Conservation (phyloP, 1,140 invertebrate genomes). For the Tetramorium simillimum region DNA sequence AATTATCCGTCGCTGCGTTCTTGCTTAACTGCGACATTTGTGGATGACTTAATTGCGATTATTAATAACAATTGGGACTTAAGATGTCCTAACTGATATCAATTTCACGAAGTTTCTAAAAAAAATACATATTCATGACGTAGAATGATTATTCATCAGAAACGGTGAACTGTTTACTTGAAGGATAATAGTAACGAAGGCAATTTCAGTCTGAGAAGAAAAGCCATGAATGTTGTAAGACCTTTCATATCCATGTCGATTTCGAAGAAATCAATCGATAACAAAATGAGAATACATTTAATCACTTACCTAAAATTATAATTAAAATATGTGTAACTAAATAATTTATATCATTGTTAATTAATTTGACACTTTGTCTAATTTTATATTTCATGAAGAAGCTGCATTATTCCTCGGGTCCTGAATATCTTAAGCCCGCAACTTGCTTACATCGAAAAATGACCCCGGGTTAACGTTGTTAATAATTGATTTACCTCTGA, state of each 20-base stretch:
- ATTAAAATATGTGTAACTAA: not conserved
- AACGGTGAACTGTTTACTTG: not conserved
- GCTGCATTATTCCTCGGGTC: not conserved
- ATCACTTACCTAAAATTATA: not conserved
- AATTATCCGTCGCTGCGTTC: not conserved
- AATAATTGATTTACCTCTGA: slow-evolving; percentile 76
- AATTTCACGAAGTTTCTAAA: not conserved
- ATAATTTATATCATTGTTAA: not conserved
- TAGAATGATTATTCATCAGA: slow-evolving; percentile 2
- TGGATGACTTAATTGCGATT: not conserved
- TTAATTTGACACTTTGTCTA: not conserved
- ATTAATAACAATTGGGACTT: not conserved
- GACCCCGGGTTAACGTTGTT: not conserved
- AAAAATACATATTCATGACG: not conserved
- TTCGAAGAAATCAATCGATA: not conserved
- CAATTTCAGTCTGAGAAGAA: not conserved
- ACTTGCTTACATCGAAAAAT: not conserved
- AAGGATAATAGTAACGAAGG: not conserved
- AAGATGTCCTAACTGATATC: not conserved
- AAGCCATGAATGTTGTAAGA: not conserved
- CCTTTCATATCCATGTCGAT: not conserved
- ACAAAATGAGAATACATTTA: not conserved
- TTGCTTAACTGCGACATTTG: not conserved
- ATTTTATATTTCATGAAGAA: not conserved
- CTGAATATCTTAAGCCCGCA: not conserved